These are phyloP conservation scores for Damaliscus lunatus DNA, from an alignment of 2,113 vertebrate species.

Conservation along the genomic window DNA sequence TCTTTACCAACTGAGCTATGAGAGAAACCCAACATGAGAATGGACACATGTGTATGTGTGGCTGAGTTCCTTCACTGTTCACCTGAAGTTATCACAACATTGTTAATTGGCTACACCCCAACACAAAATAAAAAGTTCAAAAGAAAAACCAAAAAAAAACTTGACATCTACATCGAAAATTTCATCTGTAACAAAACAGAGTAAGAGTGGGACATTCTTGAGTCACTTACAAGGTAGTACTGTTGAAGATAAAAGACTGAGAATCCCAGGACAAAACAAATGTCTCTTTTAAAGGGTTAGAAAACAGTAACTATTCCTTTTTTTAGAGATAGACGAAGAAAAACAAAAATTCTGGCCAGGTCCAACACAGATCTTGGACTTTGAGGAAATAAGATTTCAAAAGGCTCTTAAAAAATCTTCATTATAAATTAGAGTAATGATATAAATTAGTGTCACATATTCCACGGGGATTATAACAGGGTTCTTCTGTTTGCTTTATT, in stretches of 20 bases:
- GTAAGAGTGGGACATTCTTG: neutral
- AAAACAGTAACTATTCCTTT: neutral
- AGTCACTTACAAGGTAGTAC: neutral
- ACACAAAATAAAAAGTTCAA: neutral
- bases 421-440: neutral
- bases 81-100: neutral
- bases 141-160: neutral
- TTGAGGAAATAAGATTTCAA: slow-evolving; percentile 3
- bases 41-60: neutral
- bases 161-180: neutral
- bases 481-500: neutral
- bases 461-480: neutral
- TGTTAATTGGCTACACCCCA: neutral
- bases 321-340: neutral
- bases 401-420: neutral
- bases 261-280: neutral
- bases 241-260: neutral
- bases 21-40: neutral
- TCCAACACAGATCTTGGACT: neutral
- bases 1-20: neutral
- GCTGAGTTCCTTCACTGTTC: neutral
- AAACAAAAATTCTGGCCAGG: neutral
- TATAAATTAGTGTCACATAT: neutral
- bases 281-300: neutral
- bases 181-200: neutral